phyloP scores from a whole-genome alignment of 2,113 vertebrate species.

The Oplegnathus fasciatus region DNA sequence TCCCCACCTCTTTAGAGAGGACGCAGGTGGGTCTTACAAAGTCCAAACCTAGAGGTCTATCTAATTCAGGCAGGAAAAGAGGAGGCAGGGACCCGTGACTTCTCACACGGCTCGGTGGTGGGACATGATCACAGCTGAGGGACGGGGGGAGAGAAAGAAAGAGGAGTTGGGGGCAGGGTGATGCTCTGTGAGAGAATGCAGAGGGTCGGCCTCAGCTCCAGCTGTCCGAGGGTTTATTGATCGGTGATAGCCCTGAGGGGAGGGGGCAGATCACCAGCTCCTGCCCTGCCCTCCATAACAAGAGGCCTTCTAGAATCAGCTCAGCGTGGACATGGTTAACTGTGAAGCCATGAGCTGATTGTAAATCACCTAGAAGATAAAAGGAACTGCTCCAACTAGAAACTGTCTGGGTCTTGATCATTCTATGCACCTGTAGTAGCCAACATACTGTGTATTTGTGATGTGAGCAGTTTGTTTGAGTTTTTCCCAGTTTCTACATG shows the following conservation, averaged over 20 bases:
- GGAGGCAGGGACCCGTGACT: conserved; percentile 66
- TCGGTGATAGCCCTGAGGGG: conserved; percentile 56
- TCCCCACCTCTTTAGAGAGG: conserved; percentile 38
- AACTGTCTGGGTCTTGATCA: no score
- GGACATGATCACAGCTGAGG: conserved; percentile 56
- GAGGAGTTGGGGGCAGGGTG: conserved; percentile 58
- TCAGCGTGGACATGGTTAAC: not conserved
- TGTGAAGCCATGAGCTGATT: not conserved
- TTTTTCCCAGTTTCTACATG: no score
- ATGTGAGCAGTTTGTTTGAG: no score
- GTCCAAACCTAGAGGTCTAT: conserved; percentile 46
- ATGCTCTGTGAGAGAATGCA: conserved; percentile 77
- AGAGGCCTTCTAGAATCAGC: conserved; percentile 37
- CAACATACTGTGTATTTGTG: not conserved
- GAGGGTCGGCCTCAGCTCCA: conserved; percentile 71
- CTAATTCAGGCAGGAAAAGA: conserved; percentile 54
- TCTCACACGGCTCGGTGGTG: conserved; percentile 65
- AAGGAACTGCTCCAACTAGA: not conserved
- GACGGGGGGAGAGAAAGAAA: conserved; percentile 23
- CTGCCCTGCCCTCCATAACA: conserved; percentile 52
- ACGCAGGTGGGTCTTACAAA: conserved; percentile 54
- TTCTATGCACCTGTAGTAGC: not conserved
- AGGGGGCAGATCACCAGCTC: conserved; percentile 62
- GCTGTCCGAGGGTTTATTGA: conserved; percentile 84
- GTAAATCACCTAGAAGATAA: not conserved